phyloP scores from a whole-genome alignment of 2,113 vertebrate species.

The Oreocharis arfaki region DNA sequence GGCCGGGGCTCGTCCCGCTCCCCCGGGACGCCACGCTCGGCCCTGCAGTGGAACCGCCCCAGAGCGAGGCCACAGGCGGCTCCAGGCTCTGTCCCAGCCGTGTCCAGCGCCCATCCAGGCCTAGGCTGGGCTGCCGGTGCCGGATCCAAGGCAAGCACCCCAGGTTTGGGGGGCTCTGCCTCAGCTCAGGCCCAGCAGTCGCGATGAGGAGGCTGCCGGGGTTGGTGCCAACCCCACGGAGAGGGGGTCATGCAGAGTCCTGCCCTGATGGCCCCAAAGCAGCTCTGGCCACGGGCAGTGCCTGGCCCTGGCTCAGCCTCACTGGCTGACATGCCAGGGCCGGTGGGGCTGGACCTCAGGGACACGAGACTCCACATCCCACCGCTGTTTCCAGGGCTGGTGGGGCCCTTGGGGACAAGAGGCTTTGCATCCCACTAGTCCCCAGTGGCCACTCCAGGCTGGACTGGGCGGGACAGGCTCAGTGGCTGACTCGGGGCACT shows the following conservation, averaged over 20 bases:
- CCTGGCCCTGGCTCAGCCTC: neutral
- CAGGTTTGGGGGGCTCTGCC: neutral
- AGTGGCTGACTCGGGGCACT: neutral
- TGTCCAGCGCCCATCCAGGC: neutral
- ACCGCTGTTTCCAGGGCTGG: neutral
- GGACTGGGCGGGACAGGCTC: neutral
- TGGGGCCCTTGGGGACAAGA: neutral
- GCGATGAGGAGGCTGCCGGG: accelerated
- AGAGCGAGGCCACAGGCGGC: neutral
- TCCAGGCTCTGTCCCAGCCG: neutral
- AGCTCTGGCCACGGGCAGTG: neutral
- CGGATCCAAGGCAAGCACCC: accelerated
- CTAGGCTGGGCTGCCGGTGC: neutral
- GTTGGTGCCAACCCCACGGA: neutral
- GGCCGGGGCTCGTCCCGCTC: neutral
- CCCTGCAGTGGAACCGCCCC: neutral
- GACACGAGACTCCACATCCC: neutral
- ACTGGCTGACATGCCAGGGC: accelerated
- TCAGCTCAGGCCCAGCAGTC: neutral
- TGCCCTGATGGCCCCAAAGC: neutral
- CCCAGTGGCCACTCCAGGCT: neutral
- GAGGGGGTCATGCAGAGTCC: accelerated
- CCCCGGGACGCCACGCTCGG: neutral
- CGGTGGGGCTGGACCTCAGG: neutral
- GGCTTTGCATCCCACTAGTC: neutral